Percentiles rank a stretch among this genome's conserved stretches.
Conservation (phyloP, 2,797 vertebrate species). For the Anguilla obscura region DNA sequence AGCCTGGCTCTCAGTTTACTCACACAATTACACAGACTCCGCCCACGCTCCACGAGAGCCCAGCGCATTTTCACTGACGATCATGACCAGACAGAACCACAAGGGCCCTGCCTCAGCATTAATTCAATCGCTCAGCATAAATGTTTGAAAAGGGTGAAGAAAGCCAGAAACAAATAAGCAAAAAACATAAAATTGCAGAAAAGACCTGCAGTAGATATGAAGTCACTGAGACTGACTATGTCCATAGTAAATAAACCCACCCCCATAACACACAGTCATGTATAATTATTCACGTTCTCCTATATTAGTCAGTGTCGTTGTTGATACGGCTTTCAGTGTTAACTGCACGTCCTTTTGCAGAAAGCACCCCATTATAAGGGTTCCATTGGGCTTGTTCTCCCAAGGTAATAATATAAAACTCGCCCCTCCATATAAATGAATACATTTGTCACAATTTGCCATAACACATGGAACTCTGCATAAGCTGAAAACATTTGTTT, state of each 20-base stretch:
- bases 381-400: too few relatives aligned
- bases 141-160: too few relatives aligned
- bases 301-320: not conserved
- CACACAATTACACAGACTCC: too few relatives aligned
- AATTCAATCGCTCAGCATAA: too few relatives aligned
- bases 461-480: not conserved
- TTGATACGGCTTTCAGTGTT: not conserved
- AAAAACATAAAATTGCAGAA: too few relatives aligned
- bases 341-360: not conserved
- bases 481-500: not conserved
- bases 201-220: not conserved
- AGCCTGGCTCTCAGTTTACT: conserved; percentile 16
- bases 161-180: too few relatives aligned
- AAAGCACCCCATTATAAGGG: not conserved
- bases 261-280: not conserved
- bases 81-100: not conserved
- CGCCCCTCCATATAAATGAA: not conserved
- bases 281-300: not conserved
- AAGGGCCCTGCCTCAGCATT: not conserved
- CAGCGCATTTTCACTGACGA: not conserved
- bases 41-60: not conserved
- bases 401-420: not conserved
- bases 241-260: not conserved
- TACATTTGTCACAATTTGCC: not conserved
- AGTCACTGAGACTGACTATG: not conserved